A percentile compares a stretch with the other conserved stretches of the same genome.
Evolutionary conservation across 1,140 invertebrate genomes (phyloP).

Genomic region (Bombus difficillimus): DNA sequence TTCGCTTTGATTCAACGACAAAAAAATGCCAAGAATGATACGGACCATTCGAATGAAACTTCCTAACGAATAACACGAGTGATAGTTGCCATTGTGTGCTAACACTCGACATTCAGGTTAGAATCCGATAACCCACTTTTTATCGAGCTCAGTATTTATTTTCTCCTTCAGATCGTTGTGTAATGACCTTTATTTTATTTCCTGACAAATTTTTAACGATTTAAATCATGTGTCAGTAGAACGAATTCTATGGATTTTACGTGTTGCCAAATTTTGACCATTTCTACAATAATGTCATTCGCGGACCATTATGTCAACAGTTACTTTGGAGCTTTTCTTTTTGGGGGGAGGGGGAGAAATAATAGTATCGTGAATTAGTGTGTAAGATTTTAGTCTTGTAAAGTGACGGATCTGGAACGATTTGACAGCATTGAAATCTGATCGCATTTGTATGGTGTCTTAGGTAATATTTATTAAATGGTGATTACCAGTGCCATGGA

Average conservation of each 20-base stretch:
- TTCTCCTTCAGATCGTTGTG: not conserved
- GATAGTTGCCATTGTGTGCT: conserved; percentile 35
- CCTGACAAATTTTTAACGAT: too few relatives aligned
- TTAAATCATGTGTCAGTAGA: not conserved
- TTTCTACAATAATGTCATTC: not conserved
- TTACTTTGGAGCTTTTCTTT: too few relatives aligned
- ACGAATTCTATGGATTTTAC: not conserved
- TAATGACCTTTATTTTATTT: not conserved
- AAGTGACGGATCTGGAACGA: not conserved
- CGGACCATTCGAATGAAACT: conserved; percentile 15
- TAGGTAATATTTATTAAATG: conserved; percentile 74
- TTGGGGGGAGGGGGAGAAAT: not conserved
- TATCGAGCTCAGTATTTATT: not conserved
- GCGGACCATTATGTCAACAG: not conserved
- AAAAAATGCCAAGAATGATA: conserved; percentile 46
- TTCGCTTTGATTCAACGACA: not conserved
- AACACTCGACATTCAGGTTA: conserved; percentile 72
- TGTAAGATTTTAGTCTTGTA: not conserved
- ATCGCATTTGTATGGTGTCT: not conserved
- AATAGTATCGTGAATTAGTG: not conserved
- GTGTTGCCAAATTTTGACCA: not conserved
- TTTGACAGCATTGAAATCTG: not conserved
- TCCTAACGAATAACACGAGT: conserved; percentile 17
- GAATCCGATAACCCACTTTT: conserved; percentile 74
- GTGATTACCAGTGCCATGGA: conserved; percentile 87